Evolutionary conservation across 1,140 invertebrate species (phyloP).

Genomic region (Drosophila sulfurigaster): DNA sequence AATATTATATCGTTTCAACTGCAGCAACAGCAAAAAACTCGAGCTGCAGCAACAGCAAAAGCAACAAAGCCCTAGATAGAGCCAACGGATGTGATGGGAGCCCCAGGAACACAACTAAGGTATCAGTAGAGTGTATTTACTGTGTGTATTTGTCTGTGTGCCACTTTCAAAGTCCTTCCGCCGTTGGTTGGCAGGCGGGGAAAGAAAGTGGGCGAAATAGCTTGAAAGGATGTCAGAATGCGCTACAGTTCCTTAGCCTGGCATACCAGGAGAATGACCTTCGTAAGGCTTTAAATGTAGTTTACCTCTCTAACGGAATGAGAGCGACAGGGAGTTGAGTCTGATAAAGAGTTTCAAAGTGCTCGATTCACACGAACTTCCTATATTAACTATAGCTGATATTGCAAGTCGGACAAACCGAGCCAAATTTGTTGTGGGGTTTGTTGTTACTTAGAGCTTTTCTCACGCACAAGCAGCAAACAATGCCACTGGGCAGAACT

Average conservation of each 20-base stretch:
- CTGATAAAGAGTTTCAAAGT: background rate
- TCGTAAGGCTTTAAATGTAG: slow-evolving; percentile 1
- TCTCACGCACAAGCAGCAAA: slow-evolving; percentile 55
- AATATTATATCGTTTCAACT: slow-evolving; percentile 63
- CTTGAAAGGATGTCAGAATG: slow-evolving; percentile 36
- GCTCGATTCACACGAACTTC: background rate
- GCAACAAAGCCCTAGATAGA: slow-evolving; percentile 18
- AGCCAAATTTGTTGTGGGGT: slow-evolving; percentile 8
- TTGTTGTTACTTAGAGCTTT: slow-evolving; percentile 16
- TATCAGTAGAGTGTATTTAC: slow-evolving; percentile 54
- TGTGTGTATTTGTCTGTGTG: slow-evolving; percentile 36
- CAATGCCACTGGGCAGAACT: slow-evolving; percentile 57
- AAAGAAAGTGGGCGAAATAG: slow-evolving; percentile 33
- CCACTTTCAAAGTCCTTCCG: slow-evolving; percentile 46
- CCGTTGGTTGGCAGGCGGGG: slow-evolving; percentile 10
- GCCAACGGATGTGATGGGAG: slow-evolving; percentile 29
- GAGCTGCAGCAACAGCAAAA: background rate
- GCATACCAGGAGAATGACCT: background rate
- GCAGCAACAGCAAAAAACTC: slow-evolving; percentile 12
- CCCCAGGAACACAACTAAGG: slow-evolving; percentile 43
- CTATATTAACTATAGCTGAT: background rate
- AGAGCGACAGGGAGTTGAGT: background rate
- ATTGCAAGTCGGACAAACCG: background rate
- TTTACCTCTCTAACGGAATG: slow-evolving; percentile 3
- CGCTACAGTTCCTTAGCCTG: slow-evolving; percentile 25